These are phyloP conservation scores for Drosophila trapezifrons DNA, from an alignment of 1,140 invertebrate genomes.

Conservation along the genomic window DNA sequence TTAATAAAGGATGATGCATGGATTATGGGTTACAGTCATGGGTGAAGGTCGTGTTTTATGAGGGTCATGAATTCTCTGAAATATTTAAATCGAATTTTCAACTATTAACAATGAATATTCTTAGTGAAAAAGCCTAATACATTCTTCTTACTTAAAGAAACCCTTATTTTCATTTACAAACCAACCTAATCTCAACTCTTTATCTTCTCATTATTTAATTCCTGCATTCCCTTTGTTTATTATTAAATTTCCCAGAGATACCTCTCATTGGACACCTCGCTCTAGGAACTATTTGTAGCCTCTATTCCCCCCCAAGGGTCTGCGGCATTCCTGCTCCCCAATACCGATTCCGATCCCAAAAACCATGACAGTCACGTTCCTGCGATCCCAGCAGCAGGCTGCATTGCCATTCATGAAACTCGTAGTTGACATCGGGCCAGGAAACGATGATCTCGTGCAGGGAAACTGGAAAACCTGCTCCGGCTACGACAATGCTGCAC, in stretches of 20 bases:
- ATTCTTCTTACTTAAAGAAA: no score
- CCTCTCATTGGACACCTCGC: not conserved
- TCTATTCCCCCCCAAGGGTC: slow-evolving; percentile 14
- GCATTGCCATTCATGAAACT: slow-evolving; percentile 70
- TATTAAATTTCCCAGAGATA: slow-evolving; percentile 2
- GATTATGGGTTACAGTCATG: not conserved
- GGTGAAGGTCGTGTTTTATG: not conserved
- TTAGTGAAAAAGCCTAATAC: no score
- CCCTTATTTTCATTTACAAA: no score
- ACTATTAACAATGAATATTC: no score
- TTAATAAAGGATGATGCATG: not conserved
- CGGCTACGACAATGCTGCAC: slow-evolving; percentile 24
- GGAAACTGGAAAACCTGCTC: slow-evolving; percentile 57
- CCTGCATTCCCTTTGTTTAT: not conserved
- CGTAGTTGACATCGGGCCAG: slow-evolving; percentile 58
- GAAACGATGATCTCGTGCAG: slow-evolving; percentile 44
- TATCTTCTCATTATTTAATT: not conserved
- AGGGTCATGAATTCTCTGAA: not conserved
- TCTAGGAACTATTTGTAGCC: not conserved
- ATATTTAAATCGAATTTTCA: no score
- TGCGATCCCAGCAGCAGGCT: slow-evolving; percentile 31
- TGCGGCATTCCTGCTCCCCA: slow-evolving; percentile 14
- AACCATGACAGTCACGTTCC: slow-evolving; percentile 64
- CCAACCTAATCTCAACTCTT: no score
- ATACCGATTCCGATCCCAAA: slow-evolving; percentile 12